Conservation (phyloP, 2,888 invertebrate genomes). For the Octonoba sinensis region DNA sequence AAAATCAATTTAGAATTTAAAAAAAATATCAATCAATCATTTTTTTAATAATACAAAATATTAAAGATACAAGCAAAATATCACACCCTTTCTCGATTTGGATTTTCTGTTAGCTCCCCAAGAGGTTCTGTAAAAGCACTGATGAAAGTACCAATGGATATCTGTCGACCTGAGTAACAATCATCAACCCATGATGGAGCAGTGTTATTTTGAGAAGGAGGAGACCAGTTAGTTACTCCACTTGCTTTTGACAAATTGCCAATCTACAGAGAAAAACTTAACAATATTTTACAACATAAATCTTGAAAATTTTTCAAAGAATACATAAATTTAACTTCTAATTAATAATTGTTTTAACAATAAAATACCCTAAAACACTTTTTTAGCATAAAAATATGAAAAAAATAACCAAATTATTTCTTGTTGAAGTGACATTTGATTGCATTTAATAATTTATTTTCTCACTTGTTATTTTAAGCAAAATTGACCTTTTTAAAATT, state of each 20-base stretch:
- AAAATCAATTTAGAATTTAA: neutral
- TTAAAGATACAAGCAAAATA: neutral
- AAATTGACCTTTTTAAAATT: no score
- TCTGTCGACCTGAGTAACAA: slow-evolving; percentile 2
- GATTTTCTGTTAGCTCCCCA: slow-evolving; percentile 37
- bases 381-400: no score
- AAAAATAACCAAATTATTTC: no score
- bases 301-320: no score
- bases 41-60: neutral
- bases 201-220: slow-evolving; percentile 10
- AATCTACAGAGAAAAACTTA: slow-evolving; percentile 1
- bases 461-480: no score
- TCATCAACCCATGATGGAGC: slow-evolving; percentile 35
- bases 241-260: slow-evolving; percentile 17
- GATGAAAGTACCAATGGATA: slow-evolving; percentile 49
- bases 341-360: no score
- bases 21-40: neutral
- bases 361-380: no score
- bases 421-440: no score
- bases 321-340: no score
- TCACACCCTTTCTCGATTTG: slow-evolving; percentile 40
- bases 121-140: slow-evolving; percentile 42
- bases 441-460: no score
- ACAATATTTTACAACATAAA: no score
- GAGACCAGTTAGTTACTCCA: slow-evolving; percentile 11